Base-by-base conservation (phyloP, 2,113 vertebrate genomes). In the Nanorana parkeri region DNA sequence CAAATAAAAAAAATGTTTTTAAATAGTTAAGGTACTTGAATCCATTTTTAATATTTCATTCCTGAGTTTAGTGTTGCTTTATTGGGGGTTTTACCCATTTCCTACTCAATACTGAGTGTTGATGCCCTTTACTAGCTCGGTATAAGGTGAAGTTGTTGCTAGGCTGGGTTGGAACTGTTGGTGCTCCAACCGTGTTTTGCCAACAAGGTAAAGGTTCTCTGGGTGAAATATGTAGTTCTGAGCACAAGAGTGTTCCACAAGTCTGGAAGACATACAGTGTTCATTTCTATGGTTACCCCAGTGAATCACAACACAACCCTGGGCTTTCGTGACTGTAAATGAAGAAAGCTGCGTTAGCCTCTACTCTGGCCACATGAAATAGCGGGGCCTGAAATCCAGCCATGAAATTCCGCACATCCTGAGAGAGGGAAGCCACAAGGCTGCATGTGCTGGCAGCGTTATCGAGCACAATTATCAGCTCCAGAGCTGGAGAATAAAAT, bases 321-420 rank as follows among this genome's bases (percentile, higher is more conserved):
- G 26, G 77, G 64, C 77, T 79, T 68, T 65, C 52, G 65, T 68
- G 51, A 68, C 65, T 68, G 63, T 55, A 73, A 73, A 74, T 32
- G 69, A 69, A 82, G 80, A 73, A 75, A 75, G 28, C 72, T 75
- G 72, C 63, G 26, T 66, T 54, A 58, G 51, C 60, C 74, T 82
- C 66, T 64, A 66, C 64, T 82, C 61, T 6, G 66, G 61, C 69
- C 80, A 75, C 80, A 75, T 66, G 72, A 82, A 82, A 74, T 75
- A 82, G 47, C 24, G 51, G 52, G 64, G 80, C 61, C 66, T 82
- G 80, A 81, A 81, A 36, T 55, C 17, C 20, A 81, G 69, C 69
- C 80, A 74, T 65, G 23, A 65, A 75, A 82, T 75, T 82, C 80
- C 69, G 58, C 68, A 73, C 80, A 41, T 75, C 80, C 80, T 41